Evolutionary conservation across 2,888 invertebrate genomes (phyloP), one percentile per base, ranked within the genome.

Genomic region (Glomeris marginata): DNA sequence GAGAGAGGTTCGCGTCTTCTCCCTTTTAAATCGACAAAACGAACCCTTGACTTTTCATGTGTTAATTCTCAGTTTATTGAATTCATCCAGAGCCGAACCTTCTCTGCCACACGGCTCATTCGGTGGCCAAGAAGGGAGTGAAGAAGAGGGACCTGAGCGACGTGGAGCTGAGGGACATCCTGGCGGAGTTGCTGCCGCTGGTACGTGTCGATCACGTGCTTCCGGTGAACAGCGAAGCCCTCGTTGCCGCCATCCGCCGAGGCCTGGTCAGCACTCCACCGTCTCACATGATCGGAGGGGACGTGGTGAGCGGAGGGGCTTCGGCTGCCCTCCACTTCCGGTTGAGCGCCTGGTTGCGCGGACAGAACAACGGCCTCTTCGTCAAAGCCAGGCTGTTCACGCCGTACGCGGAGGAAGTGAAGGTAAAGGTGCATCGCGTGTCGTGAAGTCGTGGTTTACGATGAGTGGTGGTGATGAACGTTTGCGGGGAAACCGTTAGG

Each of bases 351-450:
- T 67, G 67, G 67, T 59, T 66, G n/a, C 60, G 66, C 28, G 58
- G 60, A 13, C 64, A 63, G 49, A 62, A 63, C 56, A 64, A 61
- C 49, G 66, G 66, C 15, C 61, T 66, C 52, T 70, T 63, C 58
- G 80, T 87, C 5, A 78, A 88, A 57, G 90, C 94, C 46, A 73
- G 95, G 41, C 77, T 91, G 55, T 95, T 92, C 69, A 81, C 86
- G 75, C 92, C 94, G 37, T 92, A 92, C 66, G 85, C 86, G 60
- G 92, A 94, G 65, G 94, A 92, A 72, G 78, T 88, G 11, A 92
- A 91, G 76, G 83, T 82, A 59, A 50, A 3, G 54, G 46, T 16
- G 45, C 33, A 37, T 37, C 15, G 38, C 18, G 38, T 15, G 3
- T 5, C 4, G 18, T 38, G 38, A 38, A 38, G 3, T 38, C 15